Evolutionary conservation across 2,113 vertebrate genomes (phyloP).

Genomic region (Rhinolophus sinicus): DNA sequence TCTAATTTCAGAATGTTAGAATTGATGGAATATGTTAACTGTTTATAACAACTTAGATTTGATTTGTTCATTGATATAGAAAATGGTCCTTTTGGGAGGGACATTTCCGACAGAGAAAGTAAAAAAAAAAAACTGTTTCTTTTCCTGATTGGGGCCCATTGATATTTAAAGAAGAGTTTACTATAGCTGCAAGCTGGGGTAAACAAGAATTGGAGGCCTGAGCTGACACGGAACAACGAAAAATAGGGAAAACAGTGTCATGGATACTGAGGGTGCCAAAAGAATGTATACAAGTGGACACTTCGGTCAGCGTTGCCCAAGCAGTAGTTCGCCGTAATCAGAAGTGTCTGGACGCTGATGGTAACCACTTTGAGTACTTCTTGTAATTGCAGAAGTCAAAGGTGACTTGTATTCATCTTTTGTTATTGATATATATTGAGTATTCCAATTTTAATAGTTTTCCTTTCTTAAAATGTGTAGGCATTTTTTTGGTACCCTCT

Average conservation of each 20-base stretch:
- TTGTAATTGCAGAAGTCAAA: no score
- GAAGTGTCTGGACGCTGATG: no score
- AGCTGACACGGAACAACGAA: background rate
- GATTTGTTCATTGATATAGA: background rate
- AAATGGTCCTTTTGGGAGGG: background rate
- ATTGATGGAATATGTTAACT: background rate
- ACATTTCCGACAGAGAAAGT: background rate
- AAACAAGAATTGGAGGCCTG: background rate
- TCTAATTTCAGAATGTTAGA: background rate
- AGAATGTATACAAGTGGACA: no score
- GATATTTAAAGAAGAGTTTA: background rate
- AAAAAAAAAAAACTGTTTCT: background rate
- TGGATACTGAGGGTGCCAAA: no score
- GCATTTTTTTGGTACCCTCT: no score
- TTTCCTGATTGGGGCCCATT: background rate
- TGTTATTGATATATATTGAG: no score
- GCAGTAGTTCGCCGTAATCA: no score
- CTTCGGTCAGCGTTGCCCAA: no score
- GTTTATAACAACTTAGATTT: background rate
- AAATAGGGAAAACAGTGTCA: background rate
- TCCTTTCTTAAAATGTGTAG: no score
- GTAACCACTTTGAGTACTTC: no score
- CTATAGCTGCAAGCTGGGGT: background rate
- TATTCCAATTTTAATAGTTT: no score
- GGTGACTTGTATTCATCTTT: no score